Percentiles rank a stretch among this genome's conserved stretches.
Conservation (phyloP, 2,113 vertebrate species). For the Periophthalmodon schlosseri region DNA sequence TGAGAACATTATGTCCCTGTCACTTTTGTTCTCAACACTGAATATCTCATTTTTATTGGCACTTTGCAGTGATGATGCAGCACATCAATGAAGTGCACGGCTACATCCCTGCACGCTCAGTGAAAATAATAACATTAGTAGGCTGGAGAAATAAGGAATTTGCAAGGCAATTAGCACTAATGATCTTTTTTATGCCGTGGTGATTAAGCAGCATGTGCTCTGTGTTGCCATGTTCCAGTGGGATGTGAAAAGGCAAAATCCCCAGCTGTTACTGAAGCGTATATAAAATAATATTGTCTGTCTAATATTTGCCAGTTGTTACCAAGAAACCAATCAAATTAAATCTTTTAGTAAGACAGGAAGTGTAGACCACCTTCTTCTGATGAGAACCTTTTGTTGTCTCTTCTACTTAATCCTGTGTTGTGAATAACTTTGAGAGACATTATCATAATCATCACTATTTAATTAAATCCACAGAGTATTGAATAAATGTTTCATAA, state of each 20-base stretch:
- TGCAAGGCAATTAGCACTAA: constrained; percentile 73
- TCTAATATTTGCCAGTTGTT: constrained; percentile 20
- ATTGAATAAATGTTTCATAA: constrained; percentile 21
- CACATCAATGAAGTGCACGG: constrained; percentile 35
- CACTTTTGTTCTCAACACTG: constrained; percentile 8
- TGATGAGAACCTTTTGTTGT: constrained; percentile 3
- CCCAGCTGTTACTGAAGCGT: constrained; percentile 51
- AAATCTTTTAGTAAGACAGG: constrained; percentile 17
- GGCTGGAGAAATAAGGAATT: constrained; percentile 70
- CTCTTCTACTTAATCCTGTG: constrained; percentile 10
- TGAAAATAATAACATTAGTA: constrained; percentile 63
- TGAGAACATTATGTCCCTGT: neutral
- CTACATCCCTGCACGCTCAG: constrained; percentile 37
- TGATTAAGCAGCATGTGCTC: constrained; percentile 59
- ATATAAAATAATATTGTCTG: constrained; percentile 13
- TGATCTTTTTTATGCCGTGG: constrained; percentile 66
- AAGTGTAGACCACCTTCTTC: constrained; percentile 2
- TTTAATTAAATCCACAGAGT: constrained; percentile 20
- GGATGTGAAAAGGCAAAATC: constrained; percentile 31
- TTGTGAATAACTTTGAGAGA: constrained; percentile 33
- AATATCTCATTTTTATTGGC: neutral
- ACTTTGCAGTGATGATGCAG: neutral
- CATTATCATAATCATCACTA: constrained; percentile 37
- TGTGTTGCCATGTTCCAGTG: constrained; percentile 49
- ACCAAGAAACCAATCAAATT: constrained; percentile 23